Evolutionary conservation across 2,888 invertebrate species (phyloP), one percentile per base, ranked within the genome.

Genomic region (Drosophila cyrtoloma): DNA sequence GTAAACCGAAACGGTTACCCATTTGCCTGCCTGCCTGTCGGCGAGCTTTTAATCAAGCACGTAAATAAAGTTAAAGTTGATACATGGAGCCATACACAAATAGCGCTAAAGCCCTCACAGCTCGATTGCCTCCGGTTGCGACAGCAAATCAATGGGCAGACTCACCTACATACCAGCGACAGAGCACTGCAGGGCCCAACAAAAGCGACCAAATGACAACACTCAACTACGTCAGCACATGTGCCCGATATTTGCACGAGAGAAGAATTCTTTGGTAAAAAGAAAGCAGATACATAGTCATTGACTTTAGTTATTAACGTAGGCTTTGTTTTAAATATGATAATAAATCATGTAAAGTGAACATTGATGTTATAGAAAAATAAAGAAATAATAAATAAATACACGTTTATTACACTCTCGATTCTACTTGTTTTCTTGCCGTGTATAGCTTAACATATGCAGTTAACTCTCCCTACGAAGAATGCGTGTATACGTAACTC

Each of bases 41-140:
- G 65, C 60, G 75, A 65, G 71, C 81, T 75, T 86, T 89, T 90
- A 87, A 87, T 87, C 90, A 87, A 88, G 87, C 87, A 87, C 89
- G 87, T 87, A 87, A 87, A 90, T 87, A 87, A 87, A 87, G 90
- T 84, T 86, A 87, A 86, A 86, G 89, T 87, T 83, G 81, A 89
- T 87, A 81, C 85, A 76, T 63, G 64, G 22, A 60, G 59, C 64
- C 73, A 59, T 28, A 60, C 63, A 64, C 77, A 75, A 70, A 71
- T 69, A 61, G 60, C 71, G 79, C 73, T 62, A 64, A 68, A 58
- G 35, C 28, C 69, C 33, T 59, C 32, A 37, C 55, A 50, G 57
- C 81, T 37, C 57, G 63, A 83, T 74, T 79, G 84, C 81, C 86
- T 60, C 22, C 44, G 73, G 86, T 42, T 55, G 73, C 51, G 68